Conservation (phyloP, 1,140 invertebrate species). For the Coenobita brevimanus region DNA sequence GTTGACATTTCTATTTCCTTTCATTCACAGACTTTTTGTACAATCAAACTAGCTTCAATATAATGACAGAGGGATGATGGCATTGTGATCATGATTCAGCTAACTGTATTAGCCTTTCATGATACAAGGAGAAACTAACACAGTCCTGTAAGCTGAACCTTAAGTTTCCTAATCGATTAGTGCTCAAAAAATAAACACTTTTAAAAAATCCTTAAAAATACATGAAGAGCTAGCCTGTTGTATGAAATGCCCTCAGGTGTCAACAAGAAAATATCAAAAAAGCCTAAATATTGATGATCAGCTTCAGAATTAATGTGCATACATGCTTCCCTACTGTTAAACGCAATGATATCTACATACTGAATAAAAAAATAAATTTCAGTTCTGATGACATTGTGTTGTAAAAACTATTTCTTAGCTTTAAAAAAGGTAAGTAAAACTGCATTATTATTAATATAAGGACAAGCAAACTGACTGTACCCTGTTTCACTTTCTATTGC, state of each 20-base stretch:
- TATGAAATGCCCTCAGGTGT: constrained; percentile 36
- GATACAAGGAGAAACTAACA: not conserved
- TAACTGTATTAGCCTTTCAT: not conserved
- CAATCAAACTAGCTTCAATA: not conserved
- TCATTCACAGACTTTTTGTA: not conserved
- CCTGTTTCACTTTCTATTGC: constrained; percentile 48
- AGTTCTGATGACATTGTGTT: not conserved
- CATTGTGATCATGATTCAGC: constrained; percentile 15
- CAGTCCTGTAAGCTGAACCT: too few relatives aligned
- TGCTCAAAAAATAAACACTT: too few relatives aligned
- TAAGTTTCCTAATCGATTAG: too few relatives aligned
- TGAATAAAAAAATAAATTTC: not conserved
- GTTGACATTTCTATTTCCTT: too few relatives aligned
- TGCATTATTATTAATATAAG: constrained; percentile 2
- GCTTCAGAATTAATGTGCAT: not conserved
- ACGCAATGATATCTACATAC: not conserved
- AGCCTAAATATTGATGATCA: not conserved
- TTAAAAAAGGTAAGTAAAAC: not conserved
- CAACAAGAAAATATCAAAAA: constrained; percentile 5
- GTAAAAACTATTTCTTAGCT: not conserved
- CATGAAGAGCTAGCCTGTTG: not conserved
- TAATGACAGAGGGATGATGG: not conserved
- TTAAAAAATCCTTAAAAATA: too few relatives aligned
- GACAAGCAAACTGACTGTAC: constrained; percentile 54
- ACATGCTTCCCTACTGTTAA: not conserved